Evolutionary conservation across 2,888 invertebrate genomes (phyloP).

Genomic region (Thereva unica): DNA sequence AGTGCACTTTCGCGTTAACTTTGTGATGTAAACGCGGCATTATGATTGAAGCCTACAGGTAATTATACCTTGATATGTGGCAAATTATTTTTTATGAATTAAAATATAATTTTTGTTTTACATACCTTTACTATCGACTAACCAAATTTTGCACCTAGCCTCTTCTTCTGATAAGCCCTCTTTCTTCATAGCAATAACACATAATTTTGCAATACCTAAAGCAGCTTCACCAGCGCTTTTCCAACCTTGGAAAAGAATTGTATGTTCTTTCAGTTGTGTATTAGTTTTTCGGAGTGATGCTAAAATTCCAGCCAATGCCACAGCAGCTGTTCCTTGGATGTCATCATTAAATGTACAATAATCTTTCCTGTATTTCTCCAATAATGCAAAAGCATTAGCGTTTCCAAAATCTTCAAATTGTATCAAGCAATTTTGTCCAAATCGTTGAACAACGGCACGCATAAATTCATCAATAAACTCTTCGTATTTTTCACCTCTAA

Average conservation of each 20-base stretch:
- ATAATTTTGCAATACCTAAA: conserved; percentile 89
- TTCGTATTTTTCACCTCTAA: conserved; percentile 84
- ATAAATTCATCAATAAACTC: conserved; percentile 97
- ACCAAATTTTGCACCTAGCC: conserved; percentile 84
- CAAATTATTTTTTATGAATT: no score
- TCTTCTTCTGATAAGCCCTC: conserved; percentile 78
- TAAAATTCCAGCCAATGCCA: conserved; percentile 91
- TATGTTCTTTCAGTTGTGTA: conserved; percentile 80
- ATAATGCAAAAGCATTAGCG: conserved; percentile 90
- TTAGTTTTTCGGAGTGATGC: conserved; percentile 85
- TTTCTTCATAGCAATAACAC: conserved; percentile 88
- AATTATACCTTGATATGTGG: no score
- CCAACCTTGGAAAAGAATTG: conserved; percentile 93
- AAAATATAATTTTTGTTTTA: background rate
- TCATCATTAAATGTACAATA: conserved; percentile 99
- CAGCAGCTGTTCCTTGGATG: conserved; percentile 96
- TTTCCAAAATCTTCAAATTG: conserved; percentile 99
- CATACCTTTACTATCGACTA: conserved; percentile 83
- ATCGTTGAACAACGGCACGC: conserved; percentile 83
- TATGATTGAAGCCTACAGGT: no score
- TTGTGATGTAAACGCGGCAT: no score
- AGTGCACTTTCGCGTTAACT: no score
- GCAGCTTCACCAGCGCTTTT: conserved; percentile 97
- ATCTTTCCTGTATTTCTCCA: conserved; percentile 84
- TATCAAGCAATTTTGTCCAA: conserved; percentile 83